A percentile compares a stretch with the other conserved stretches of the same genome.
These are phyloP conservation scores for Esox lucius DNA, from an alignment of 2,797 vertebrate species.

Conservation along the genomic window DNA sequence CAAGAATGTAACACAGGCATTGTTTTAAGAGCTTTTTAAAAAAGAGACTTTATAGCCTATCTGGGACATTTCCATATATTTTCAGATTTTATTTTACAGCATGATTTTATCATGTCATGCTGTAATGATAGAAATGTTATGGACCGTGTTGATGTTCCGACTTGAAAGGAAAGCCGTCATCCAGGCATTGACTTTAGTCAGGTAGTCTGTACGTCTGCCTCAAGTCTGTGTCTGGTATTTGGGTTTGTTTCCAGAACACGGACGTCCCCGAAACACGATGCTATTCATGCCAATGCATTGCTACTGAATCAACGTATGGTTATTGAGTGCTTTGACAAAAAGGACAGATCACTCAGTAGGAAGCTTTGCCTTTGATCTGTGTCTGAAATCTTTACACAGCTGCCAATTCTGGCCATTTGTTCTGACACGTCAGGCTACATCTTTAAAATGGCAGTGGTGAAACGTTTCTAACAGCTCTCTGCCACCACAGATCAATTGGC, in stretches of 20 bases:
- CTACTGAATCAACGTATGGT: not conserved
- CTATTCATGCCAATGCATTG: not conserved
- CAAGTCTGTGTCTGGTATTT: not conserved
- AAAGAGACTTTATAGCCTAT: not conserved
- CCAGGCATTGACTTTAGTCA: not conserved
- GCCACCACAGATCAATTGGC: conserved; percentile 11
- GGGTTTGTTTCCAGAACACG: not conserved
- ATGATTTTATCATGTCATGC: not conserved
- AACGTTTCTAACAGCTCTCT: conserved; percentile 15
- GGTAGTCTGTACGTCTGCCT: not conserved
- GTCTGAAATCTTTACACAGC: conserved; percentile 43
- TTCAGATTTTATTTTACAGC: not conserved
- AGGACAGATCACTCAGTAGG: conserved; percentile 33
- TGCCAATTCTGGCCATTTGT: conserved; percentile 47
- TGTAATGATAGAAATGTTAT: not conserved
- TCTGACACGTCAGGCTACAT: conserved; percentile 42
- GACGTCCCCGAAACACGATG: not conserved
- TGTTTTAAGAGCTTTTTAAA: not conserved
- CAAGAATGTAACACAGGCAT: conserved; percentile 16
- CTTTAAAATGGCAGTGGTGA: conserved; percentile 31
- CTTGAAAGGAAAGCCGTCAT: not conserved
- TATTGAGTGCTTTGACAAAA: conserved; percentile 39
- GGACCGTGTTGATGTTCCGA: not conserved
- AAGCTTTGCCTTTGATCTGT: conserved; percentile 48
- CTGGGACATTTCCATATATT: not conserved